Base-by-base conservation (phyloP, 2,113 vertebrate genomes). In the Phalacrocorax pelagicus region DNA sequence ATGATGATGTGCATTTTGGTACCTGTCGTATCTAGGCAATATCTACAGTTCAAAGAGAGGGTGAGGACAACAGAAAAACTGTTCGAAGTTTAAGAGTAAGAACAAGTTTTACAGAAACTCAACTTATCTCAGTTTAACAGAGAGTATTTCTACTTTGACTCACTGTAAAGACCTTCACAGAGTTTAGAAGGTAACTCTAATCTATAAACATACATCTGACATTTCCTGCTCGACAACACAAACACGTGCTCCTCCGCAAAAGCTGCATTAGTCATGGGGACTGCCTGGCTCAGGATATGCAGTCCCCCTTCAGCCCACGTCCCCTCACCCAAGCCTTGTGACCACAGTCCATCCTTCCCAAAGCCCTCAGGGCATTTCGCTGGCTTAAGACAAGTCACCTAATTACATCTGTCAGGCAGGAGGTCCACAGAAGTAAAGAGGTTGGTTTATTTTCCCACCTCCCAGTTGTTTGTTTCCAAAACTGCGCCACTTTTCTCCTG, bases 141-240 rank as follows among this genome's bases (percentile, higher is more conserved):
- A 72, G 36, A 94, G 46, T 26, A 19, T 42, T 81, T 47, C 54
- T 81, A 38, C 66, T 90, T 27, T 81, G 57, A 74, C 71, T 95
- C 75, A 80, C 85, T 59, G 59, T 9, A 32, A 79, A 87, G 36
- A 65, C 51, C 67, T 83, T 71, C 38, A 22, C 30, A 59, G 78
- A 71, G 81, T 21, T 87, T 49, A 92, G 94, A 92, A 79, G 88
- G 78, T 77, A 77, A 42, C 40, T 42, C 74, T 58, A 65, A 95
- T 81, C 52, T 81, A 20, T 65, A 71, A 93, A 42, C 85, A 86
- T 44, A 42, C 87, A 92, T 12, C 93, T 88, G 79, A 80, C 47
- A 89, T 87, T 95, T 97, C 94, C 94, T 95, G 91, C 88, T 97
- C 26, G 13, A 94, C 88, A 75, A 74, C 93, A 15, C 95, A 11